Conservation (phyloP, 2,888 invertebrate genomes). For the Tetropium fuscum region DNA sequence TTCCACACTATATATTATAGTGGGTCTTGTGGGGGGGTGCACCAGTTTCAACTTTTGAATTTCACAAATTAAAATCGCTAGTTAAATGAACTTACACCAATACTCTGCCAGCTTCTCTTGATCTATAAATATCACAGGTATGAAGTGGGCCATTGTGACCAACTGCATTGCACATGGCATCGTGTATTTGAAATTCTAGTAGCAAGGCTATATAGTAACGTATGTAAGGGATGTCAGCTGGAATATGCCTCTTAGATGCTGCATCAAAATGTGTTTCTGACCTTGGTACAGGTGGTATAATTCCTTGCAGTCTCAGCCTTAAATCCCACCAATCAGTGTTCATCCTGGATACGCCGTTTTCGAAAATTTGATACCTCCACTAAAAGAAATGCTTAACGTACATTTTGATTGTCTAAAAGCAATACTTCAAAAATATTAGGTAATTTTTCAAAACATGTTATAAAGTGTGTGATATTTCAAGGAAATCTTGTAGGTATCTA, state of each 20-base stretch:
- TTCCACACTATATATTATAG: no score
- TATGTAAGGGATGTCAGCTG: constrained; percentile 78
- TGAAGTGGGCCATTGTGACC: constrained; percentile 81
- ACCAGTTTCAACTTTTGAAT: constrained; percentile 5
- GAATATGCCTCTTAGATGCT: constrained; percentile 85
- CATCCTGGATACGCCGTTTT: constrained; percentile 78
- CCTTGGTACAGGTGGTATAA: constrained; percentile 77
- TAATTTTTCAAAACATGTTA: no score
- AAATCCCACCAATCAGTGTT: constrained; percentile 84
- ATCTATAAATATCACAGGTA: constrained; percentile 85
- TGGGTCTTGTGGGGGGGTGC: no score
- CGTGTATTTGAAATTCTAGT: constrained; percentile 88
- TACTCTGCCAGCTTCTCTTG: constrained; percentile 81
- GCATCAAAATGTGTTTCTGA: constrained; percentile 85
- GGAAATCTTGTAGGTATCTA: no score
- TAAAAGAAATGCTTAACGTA: no score
- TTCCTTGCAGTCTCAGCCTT: constrained; percentile 78
- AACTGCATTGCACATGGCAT: constrained; percentile 79
- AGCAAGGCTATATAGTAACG: constrained; percentile 87
- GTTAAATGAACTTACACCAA: constrained; percentile 72
- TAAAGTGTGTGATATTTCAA: no score
- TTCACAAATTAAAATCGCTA: no score
- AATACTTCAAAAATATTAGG: no score
- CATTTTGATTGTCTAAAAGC: no score
- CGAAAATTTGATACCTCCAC: constrained; percentile 87